Percentiles rank a stretch among this genome's conserved stretches.
phyloP scores from a whole-genome alignment of 2,113 vertebrate genomes.

The Grantiella picta region DNA sequence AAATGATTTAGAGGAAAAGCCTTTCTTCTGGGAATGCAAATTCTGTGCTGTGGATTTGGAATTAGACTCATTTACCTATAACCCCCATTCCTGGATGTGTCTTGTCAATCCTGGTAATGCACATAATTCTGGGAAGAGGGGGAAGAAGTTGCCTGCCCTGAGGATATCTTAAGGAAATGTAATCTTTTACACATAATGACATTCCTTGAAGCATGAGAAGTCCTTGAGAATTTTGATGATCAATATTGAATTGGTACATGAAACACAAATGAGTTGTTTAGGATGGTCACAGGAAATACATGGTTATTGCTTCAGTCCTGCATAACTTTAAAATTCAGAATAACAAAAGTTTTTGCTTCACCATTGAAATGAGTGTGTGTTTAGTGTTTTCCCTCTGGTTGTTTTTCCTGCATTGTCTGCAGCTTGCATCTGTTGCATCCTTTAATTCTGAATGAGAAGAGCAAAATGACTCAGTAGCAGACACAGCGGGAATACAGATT shows the following conservation, averaged over 20 bases:
- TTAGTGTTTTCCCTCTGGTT: neutral
- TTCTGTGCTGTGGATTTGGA: neutral
- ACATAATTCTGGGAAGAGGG: neutral
- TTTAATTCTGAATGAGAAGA: neutral
- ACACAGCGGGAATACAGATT: neutral
- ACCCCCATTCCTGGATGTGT: neutral
- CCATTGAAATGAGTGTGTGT: neutral
- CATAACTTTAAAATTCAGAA: neutral
- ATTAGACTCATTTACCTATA: neutral
- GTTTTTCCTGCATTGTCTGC: neutral
- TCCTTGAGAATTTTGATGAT: neutral
- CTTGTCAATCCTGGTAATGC: neutral
- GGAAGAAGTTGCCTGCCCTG: neutral
- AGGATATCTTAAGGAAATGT: neutral
- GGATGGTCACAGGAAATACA: neutral
- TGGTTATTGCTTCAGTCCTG: neutral
- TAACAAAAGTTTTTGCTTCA: neutral
- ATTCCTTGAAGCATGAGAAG: neutral
- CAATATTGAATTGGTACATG: neutral
- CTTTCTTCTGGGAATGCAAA: neutral
- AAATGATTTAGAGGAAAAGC: neutral
- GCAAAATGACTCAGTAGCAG: neutral
- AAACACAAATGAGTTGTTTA: neutral
- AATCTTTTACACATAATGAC: neutral
- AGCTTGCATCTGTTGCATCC: neutral